phyloP scores from a whole-genome alignment of 2,888 invertebrate species.

The Callimorpha dominula region DNA sequence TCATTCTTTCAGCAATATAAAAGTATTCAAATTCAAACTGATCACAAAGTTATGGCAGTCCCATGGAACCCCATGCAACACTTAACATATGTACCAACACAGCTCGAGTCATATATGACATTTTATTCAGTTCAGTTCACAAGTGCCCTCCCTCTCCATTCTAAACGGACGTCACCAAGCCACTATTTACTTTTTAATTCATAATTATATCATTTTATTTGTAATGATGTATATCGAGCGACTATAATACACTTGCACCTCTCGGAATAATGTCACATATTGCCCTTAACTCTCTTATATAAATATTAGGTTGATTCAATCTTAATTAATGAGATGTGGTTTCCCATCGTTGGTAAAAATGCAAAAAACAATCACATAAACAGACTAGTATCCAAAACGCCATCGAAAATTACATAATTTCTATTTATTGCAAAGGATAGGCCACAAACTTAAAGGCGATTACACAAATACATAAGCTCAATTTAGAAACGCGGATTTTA shows the following conservation, averaged over 20 bases:
- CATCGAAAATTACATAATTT: conserved; percentile 78
- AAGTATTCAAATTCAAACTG: conserved; percentile 87
- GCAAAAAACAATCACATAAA: conserved; percentile 85
- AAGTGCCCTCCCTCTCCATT: conserved; percentile 60
- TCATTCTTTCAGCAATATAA: conserved; percentile 84
- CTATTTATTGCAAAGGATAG: conserved; percentile 80
- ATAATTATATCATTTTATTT: conserved; percentile 49
- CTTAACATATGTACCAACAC: conserved; percentile 74
- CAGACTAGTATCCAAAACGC: conserved; percentile 85
- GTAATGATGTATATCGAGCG: conserved; percentile 53
- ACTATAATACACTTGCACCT: conserved; percentile 66
- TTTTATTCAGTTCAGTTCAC: conserved; percentile 70
- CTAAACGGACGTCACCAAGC: conserved; percentile 64
- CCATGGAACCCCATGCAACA: conserved; percentile 84
- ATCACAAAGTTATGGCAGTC: conserved; percentile 86
- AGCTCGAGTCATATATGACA: conserved; percentile 78
- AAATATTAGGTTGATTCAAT: conserved; percentile 76
- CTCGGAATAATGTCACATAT: conserved; percentile 79
- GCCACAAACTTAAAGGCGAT: conserved; percentile 79
- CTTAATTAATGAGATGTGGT: conserved; percentile 85
- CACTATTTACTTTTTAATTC: conserved; percentile 57
- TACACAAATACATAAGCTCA: conserved; percentile 80
- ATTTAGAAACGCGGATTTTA: conserved; percentile 78
- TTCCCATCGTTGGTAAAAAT: conserved; percentile 83
- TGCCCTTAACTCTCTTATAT: conserved; percentile 70